Evolutionary conservation across 2,113 vertebrate species (phyloP), one percentile per base, ranked within the genome.

Genomic region (Anoplopoma fimbria): DNA sequence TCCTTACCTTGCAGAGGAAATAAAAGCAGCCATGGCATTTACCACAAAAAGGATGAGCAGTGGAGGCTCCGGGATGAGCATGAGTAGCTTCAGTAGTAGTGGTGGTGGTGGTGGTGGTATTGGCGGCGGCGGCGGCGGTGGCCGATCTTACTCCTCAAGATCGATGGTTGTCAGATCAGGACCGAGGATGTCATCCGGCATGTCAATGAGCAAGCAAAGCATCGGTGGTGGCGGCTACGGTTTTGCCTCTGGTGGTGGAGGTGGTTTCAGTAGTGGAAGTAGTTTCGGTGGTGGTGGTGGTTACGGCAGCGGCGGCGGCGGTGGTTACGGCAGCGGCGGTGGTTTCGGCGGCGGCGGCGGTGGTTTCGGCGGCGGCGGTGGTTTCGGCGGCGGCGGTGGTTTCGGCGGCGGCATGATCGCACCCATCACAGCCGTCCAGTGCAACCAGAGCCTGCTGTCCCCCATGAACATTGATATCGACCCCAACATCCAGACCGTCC

Each of bases 401-500:
- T 87, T 91, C 34, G 93, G 92, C 4, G 92, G 94, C 62, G 91
- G 84, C 4, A 3, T 91, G n/a, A n/a, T n/a, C n/a, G n/a, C 10
- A 1, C 5, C 25, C 23, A 71, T 71, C 51, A 38, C 49, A 55
- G 9, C 33, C 2, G 97, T 99, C 88, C 94, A 94, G 0, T 29
- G 95, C 89, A 98, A 98, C 93, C 90, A 89, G 76, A 96, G 90
- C 72, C 96, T 98, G 9, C 90, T 98, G 75, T 62, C 94, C 3
- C 97, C 97, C 0, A 53, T 98, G 74, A 94, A 95, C 25, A 74
- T 99, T 75, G 95, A 96, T 45, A 95, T 99, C 62, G 97, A 99
- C 86, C 96, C 96, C 1, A 92, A 73, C 84, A 97, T 99, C 89
- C 96, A 97, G 15, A 75, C 87, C 9, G 95, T 98, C 85, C 96